A percentile compares a stretch with the other conserved stretches of the same genome.
phyloP scores from a whole-genome alignment of 2,888 invertebrate species.

The Blera fallax region DNA sequence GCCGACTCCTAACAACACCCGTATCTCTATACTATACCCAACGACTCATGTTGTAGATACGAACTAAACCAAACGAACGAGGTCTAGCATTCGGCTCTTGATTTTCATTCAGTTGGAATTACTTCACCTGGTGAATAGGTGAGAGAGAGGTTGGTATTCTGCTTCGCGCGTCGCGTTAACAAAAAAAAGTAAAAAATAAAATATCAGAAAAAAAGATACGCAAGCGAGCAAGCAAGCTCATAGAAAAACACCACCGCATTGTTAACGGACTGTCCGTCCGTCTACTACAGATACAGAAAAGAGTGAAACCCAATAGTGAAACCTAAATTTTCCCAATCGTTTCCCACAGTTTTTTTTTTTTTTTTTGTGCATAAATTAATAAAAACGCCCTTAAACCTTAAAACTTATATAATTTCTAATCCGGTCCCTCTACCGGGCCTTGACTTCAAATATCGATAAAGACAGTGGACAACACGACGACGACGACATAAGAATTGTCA shows the following conservation, averaged over 20 bases:
- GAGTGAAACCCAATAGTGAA: background rate
- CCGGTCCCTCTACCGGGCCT: too few species aligned
- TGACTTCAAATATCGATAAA: background rate
- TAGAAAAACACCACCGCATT: conserved; percentile 25
- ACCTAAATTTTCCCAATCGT: background rate
- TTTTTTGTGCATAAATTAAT: background rate
- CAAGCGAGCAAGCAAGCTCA: too few species aligned
- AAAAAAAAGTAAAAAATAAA: conserved; percentile 25
- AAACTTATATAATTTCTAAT: conserved; percentile 1
- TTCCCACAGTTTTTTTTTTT: background rate
- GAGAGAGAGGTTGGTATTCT: conserved; percentile 59
- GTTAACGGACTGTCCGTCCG: background rate
- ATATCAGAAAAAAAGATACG: too few species aligned
- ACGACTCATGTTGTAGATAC: conserved; percentile 10
- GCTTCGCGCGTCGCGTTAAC: conserved; percentile 42
- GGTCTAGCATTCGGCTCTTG: conserved; percentile 73
- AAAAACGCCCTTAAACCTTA: conserved; percentile 11
- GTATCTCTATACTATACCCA: conserved; percentile 17
- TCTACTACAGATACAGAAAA: conserved; percentile 2
- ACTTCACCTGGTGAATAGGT: conserved; percentile 79
- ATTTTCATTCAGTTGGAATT: conserved; percentile 79
- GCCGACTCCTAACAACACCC: conserved; percentile 53
- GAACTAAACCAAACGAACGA: conserved; percentile 27
- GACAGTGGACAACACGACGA: too few species aligned
- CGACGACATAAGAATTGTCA: background rate